Evolutionary conservation across 1,140 invertebrate species (phyloP).

Genomic region (Drosophila simulans): DNA sequence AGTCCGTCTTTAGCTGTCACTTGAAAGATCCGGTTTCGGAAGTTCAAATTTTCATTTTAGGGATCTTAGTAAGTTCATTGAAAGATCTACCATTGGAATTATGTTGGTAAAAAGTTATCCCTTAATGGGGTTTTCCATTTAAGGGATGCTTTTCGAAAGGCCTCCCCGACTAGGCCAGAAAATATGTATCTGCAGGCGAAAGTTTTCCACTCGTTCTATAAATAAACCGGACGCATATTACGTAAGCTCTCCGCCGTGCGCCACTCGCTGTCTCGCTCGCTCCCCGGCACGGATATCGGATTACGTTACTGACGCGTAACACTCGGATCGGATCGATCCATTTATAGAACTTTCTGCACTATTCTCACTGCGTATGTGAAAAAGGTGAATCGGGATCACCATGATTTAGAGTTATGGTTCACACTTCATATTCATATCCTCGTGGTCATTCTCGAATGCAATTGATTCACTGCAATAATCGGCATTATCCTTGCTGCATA

Average conservation of each 20-base stretch:
- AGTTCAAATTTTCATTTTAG: neutral
- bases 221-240: slow-evolving; percentile 52
- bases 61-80: neutral
- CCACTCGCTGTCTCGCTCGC: slow-evolving; percentile 48
- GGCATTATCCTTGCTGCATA: slow-evolving; percentile 50
- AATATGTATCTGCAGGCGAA: slow-evolving; percentile 37
- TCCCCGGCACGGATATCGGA: slow-evolving; percentile 49
- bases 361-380: slow-evolving; percentile 14
- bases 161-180: slow-evolving; percentile 2
- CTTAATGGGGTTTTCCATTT: neutral
- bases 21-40: neutral
- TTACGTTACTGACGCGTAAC: slow-evolving; percentile 64
- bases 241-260: slow-evolving; percentile 49
- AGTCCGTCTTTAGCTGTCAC: slow-evolving; percentile 1
- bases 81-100: neutral
- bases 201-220: slow-evolving; percentile 38
- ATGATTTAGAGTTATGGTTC: slow-evolving; percentile 22
- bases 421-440: slow-evolving; percentile 40
- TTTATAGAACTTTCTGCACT: slow-evolving; percentile 59
- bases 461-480: slow-evolving; percentile 62
- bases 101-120: neutral
- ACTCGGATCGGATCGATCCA: slow-evolving; percentile 54
- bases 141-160: neutral
- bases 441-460: slow-evolving; percentile 27
- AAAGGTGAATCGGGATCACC: slow-evolving; percentile 37